Base-by-base conservation (phyloP, 2,888 invertebrate genomes). In the Eristalinus sepulchralis region DNA sequence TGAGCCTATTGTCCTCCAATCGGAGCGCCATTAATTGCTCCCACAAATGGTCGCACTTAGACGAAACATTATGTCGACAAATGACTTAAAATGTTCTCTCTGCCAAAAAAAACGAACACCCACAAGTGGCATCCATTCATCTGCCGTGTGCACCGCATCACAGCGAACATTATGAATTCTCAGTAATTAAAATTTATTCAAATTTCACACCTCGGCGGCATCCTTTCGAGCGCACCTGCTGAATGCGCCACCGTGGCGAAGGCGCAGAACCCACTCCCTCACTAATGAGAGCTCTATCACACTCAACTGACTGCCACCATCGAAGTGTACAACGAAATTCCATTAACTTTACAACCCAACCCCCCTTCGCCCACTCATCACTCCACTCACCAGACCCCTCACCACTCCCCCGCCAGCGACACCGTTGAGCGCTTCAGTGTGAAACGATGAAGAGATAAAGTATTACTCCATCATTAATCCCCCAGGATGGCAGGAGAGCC, bases 251-350 rank as follows among this genome's bases (percentile, higher is more conserved):
- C n/a, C 71, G 67, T 66, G 31, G 59, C 60, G 31, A 66, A 57
- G 66, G 17, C 27, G n/a, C n/a, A n/a, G n/a, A n/a, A n/a, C n/a
- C 5, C 27, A 2, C 47, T 47, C 47, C 17, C n/a, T 17, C 47
- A 17, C 17, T 47, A 47, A 47, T 47, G 47, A 47, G 47, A 47
- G 47, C 47, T 47, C 63, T 53, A 57, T 31, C 11, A 22, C 64
- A 22, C 71, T 71, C 62, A 76, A 81, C 67, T 71, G 67, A 39
- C 68, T 67, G 22, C 63, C 24, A 59, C 63, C 33, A 60, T 20
- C 62, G 73, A 68, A 81, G 39, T 78, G 63, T 78, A 86, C 85
- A 86, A 59, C 60, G 39, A 86, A 77, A 73, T 86, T 55, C 73
- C 85, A 86, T 86, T 82, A 86, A 78, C 77, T 53, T 31, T 13